Evolutionary conservation across 2,113 vertebrate genomes (phyloP).

Genomic region (Vidua chalybeata): DNA sequence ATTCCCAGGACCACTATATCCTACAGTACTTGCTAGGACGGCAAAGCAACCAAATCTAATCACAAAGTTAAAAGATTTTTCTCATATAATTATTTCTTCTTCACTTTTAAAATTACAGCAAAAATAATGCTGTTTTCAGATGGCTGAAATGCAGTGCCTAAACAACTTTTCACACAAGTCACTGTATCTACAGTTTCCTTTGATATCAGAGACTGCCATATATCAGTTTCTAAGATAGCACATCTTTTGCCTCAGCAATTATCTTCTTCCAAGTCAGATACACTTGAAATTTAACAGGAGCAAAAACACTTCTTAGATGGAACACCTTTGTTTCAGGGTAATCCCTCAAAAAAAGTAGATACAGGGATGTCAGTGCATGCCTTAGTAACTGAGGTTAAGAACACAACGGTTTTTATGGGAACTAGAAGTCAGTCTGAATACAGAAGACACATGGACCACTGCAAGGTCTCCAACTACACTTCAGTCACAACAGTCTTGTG

Average conservation of each 20-base stretch:
- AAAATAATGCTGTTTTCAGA: neutral
- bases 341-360: neutral
- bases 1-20: neutral
- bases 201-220: neutral
- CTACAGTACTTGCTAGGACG: neutral
- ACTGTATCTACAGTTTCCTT: neutral
- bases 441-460: neutral
- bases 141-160: neutral
- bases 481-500: neutral
- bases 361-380: neutral
- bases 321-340: neutral
- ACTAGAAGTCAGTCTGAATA: neutral
- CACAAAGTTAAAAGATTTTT: neutral
- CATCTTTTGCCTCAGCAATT: neutral
- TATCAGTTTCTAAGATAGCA: neutral
- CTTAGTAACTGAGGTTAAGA: neutral
- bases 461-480: neutral
- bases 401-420: neutral
- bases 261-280: neutral
- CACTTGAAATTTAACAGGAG: neutral
- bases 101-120: neutral
- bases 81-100: neutral
- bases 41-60: neutral
- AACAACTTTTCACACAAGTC: neutral
- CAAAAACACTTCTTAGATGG: neutral